Evolutionary conservation across 1,140 invertebrate genomes (phyloP).

Genomic region (Drosophila nannoptera): DNA sequence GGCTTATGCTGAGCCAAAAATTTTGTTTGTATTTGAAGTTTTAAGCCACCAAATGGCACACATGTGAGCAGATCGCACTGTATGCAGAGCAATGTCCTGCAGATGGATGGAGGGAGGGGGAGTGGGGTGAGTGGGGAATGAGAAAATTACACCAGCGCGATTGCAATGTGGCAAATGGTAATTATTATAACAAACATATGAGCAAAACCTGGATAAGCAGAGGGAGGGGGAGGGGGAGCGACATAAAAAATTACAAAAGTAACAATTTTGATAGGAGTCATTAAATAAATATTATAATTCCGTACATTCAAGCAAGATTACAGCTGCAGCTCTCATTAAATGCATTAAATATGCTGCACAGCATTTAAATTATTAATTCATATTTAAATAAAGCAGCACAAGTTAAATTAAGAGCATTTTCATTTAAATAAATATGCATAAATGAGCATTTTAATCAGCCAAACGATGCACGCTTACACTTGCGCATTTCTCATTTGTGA

Average conservation of each 20-base stretch:
- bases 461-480: slow-evolving; percentile 22
- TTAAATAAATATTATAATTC: slow-evolving; percentile 75
- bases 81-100: too few species aligned
- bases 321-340: slow-evolving; percentile 24
- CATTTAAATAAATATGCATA: slow-evolving; percentile 73
- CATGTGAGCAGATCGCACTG: slow-evolving; percentile 27
- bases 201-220: slow-evolving; percentile 28
- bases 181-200: slow-evolving; percentile 45
- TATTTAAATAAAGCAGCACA: slow-evolving; percentile 71
- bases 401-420: slow-evolving; percentile 74
- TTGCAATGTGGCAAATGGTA: slow-evolving; percentile 34
- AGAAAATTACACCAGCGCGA: neutral
- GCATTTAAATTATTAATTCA: slow-evolving; percentile 74
- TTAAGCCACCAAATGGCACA: slow-evolving; percentile 74
- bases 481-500: slow-evolving; percentile 13
- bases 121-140: too few species aligned
- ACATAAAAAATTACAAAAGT: too few species aligned
- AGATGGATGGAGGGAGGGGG: too few species aligned
- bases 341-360: slow-evolving; percentile 61
- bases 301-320: slow-evolving; percentile 60
- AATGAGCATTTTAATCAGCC: slow-evolving; percentile 49
- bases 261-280: slow-evolving; percentile 56
- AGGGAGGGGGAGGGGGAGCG: too few species aligned
- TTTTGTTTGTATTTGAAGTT: slow-evolving; percentile 69
- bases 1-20: slow-evolving; percentile 67